Conservation (phyloP, 2,888 invertebrate genomes). For the Julus scandinavius region DNA sequence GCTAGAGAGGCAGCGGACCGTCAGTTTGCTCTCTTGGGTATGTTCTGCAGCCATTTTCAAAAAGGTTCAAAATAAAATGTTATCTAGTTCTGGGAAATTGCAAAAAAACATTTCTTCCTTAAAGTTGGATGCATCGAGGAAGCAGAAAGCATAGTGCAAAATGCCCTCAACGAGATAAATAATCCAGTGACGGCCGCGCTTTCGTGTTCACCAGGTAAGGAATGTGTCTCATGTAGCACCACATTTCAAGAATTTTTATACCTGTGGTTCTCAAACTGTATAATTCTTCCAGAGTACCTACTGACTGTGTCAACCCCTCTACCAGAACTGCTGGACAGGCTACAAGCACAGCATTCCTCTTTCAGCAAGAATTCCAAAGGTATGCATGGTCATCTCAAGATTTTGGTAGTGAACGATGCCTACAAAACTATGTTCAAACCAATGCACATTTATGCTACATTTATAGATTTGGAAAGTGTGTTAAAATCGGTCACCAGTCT, state of each 20-base stretch:
- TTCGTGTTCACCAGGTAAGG: slow-evolving; percentile 72
- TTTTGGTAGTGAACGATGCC: neutral
- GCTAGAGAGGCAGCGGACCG: slow-evolving; percentile 60
- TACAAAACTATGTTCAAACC: neutral
- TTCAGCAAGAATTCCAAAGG: slow-evolving; percentile 59
- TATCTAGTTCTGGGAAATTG: slow-evolving; percentile 60
- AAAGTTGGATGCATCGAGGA: slow-evolving; percentile 66
- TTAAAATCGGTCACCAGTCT: slow-evolving; percentile 69
- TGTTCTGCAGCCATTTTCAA: slow-evolving; percentile 50
- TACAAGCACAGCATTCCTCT: slow-evolving; percentile 59
- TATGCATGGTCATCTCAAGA: neutral
- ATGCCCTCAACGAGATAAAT: slow-evolving; percentile 73
- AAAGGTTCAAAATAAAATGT: neutral
- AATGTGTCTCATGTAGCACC: neutral
- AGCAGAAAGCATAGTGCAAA: slow-evolving; percentile 69
- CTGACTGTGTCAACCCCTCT: slow-evolving; percentile 63
- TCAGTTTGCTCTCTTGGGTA: slow-evolving; percentile 57
- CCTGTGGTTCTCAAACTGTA: neutral
- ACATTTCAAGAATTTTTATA: neutral
- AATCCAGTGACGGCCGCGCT: slow-evolving; percentile 76
- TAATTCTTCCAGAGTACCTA: slow-evolving; percentile 63
- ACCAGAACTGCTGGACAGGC: slow-evolving; percentile 61
- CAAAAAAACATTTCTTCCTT: neutral
- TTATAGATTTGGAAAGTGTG: slow-evolving; percentile 63
- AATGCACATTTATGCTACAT: neutral